Evolutionary conservation across 2,797 vertebrate genomes (phyloP).

Genomic region (Allobates femoralis): DNA sequence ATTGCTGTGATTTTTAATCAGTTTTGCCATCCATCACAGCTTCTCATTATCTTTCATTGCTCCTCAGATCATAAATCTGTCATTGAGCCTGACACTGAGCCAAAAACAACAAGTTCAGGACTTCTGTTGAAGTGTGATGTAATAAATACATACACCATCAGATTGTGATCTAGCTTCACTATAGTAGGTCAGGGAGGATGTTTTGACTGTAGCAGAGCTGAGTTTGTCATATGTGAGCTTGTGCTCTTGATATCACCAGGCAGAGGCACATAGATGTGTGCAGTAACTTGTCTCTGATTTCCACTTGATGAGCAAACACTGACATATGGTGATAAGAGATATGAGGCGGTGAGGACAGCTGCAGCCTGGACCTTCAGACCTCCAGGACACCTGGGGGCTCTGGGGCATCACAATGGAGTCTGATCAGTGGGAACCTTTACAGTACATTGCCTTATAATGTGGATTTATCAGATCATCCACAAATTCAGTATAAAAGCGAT

Average conservation of each 20-base stretch:
- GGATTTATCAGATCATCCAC: too few relatives aligned
- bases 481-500: neutral
- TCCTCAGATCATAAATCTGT: neutral
- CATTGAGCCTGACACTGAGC: neutral
- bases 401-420: neutral
- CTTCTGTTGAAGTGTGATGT: neutral
- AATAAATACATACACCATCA: neutral
- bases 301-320: conserved; percentile 70
- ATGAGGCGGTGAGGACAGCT: conserved; percentile 68
- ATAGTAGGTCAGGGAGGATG: too few relatives aligned
- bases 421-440: too few relatives aligned
- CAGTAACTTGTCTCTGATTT: too few relatives aligned
- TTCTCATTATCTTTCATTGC: neutral
- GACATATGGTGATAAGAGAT: conserved; percentile 69
- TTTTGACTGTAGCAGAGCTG: neutral
- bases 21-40: neutral
- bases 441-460: too few relatives aligned
- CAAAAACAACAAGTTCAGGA: neutral
- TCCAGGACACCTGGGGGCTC: conserved; percentile 2
- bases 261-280: too few relatives aligned
- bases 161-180: too few relatives aligned
- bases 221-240: neutral
- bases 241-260: too few relatives aligned
- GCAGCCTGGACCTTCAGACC: conserved; percentile 63
- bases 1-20: conserved; percentile 15